Conservation (phyloP, 2,888 invertebrate species). For the Parthenolecanium corni region DNA sequence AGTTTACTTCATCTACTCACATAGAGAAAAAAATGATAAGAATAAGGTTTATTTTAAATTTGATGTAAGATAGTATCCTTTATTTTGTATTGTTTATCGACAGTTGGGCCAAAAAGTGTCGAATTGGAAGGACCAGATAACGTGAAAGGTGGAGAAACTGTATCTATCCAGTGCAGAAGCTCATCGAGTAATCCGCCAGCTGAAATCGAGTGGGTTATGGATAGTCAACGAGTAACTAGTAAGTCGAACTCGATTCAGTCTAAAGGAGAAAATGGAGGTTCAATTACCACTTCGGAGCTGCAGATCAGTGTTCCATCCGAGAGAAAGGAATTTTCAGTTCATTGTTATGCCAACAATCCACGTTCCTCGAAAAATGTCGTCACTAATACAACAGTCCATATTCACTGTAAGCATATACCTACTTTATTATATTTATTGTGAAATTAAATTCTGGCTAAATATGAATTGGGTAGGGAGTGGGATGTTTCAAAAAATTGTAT, state of each 20-base stretch:
- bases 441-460: background rate
- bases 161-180: slow-evolving; percentile 78
- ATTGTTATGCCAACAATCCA: slow-evolving; percentile 82
- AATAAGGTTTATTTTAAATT: too few species aligned
- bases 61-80: too few species aligned
- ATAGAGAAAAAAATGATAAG: too few species aligned
- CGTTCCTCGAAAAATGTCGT: slow-evolving; percentile 79
- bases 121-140: slow-evolving; percentile 76
- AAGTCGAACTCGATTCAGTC: slow-evolving; percentile 41
- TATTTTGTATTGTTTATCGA: background rate
- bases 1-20: too few species aligned
- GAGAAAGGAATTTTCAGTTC: slow-evolving; percentile 66
- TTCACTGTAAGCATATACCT: background rate
- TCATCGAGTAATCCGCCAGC: slow-evolving; percentile 82
- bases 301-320: slow-evolving; percentile 66
- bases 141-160: slow-evolving; percentile 77
- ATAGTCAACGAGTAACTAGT: slow-evolving; percentile 60
- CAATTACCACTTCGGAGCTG: slow-evolving; percentile 76
- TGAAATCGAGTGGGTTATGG: slow-evolving; percentile 75
- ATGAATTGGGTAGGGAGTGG: background rate
- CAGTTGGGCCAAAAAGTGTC: slow-evolving; percentile 85
- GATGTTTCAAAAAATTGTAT: background rate
- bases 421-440: background rate
- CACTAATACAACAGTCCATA: slow-evolving; percentile 55
- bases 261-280: slow-evolving; percentile 34